A percentile compares a stretch with the other conserved stretches of the same genome.
Conservation (phyloP, 2,797 vertebrate species). For the Periophthalmus magnuspinnatus region DNA sequence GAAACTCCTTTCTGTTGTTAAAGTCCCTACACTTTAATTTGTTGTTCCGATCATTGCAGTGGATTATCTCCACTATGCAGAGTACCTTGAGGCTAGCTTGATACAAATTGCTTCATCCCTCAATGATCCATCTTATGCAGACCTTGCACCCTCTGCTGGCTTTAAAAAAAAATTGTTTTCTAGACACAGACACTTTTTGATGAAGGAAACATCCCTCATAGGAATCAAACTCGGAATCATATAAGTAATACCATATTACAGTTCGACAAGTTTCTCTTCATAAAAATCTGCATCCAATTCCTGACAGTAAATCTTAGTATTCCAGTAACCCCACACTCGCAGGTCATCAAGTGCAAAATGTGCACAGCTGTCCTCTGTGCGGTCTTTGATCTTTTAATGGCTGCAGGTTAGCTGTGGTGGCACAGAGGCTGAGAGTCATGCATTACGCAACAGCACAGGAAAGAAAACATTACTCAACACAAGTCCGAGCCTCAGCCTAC, state of each 20-base stretch:
- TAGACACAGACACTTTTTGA: too few species aligned
- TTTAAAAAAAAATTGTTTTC: too few species aligned
- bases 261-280: background rate
- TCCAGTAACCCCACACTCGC: background rate
- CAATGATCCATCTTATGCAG: too few species aligned
- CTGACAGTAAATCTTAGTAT: background rate
- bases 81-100: too few species aligned
- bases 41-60: too few species aligned
- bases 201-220: too few species aligned
- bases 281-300: background rate
- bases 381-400: conserved; percentile 7
- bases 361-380: background rate
- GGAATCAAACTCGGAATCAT: too few species aligned
- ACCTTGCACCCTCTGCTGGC: too few species aligned
- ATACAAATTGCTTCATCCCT: too few species aligned
- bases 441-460: conserved; percentile 34
- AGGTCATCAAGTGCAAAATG: background rate
- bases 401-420: conserved; percentile 20
- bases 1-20: too few species aligned
- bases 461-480: conserved; percentile 26
- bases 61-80: too few species aligned
- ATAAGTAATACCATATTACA: background rate
- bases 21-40: too few species aligned
- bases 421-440: background rate
- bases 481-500: background rate